These are phyloP conservation scores for Teleiodes luculella DNA, from an alignment of 2,888 invertebrate species.

Conservation along the genomic window DNA sequence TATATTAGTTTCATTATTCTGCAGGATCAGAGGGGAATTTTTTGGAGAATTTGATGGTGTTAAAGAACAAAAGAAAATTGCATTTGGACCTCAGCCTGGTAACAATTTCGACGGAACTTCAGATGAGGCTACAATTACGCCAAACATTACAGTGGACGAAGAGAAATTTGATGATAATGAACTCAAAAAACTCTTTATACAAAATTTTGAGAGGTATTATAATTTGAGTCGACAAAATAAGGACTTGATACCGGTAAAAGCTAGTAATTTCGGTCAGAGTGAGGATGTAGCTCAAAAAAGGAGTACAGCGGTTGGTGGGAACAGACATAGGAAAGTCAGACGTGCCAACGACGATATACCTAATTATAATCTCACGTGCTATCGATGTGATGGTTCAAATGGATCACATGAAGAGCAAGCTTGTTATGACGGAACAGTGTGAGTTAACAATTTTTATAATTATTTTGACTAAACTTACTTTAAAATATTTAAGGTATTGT, in stretches of 20 bases:
- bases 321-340: neutral
- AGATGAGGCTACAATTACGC: constrained; percentile 32
- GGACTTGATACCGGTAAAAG: neutral
- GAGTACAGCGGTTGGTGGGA: too few species aligned
- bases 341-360: neutral
- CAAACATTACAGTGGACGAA: constrained; percentile 29
- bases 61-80: constrained; percentile 38
- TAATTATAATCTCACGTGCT: neutral
- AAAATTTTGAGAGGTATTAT: constrained; percentile 33
- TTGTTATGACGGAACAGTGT: constrained; percentile 45
- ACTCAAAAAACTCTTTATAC: constrained; percentile 30
- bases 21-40: constrained; percentile 30
- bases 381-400: neutral
- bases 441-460: constrained; percentile 25
- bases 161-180: constrained; percentile 37
- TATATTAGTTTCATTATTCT: constrained; percentile 40
- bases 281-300: neutral
- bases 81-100: constrained; percentile 29
- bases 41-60: constrained; percentile 30
- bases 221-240: constrained; percentile 23
- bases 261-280: neutral
- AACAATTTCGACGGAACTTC: constrained; percentile 34
- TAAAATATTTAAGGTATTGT: too few species aligned
- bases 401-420: neutral
- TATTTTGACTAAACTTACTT: neutral